These are phyloP conservation scores for Atrichornis clamosus DNA, from an alignment of 2,113 vertebrate species.

Conservation along the genomic window DNA sequence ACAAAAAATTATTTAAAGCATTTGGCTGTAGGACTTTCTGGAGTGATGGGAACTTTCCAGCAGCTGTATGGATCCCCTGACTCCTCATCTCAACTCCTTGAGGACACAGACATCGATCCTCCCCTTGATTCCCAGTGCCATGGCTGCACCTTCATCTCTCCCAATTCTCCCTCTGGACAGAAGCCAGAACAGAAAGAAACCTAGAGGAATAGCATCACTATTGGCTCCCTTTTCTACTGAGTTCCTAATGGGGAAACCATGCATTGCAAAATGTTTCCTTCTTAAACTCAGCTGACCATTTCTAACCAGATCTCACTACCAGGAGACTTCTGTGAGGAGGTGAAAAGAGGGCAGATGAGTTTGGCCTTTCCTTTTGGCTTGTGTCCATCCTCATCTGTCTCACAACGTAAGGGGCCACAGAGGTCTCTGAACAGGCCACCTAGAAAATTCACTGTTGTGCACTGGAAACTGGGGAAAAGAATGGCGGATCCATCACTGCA, in stretches of 20 bases:
- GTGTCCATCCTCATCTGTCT: background rate
- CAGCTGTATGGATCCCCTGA: background rate
- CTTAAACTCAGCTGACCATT: background rate
- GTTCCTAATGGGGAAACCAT: background rate
- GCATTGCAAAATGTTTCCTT: background rate
- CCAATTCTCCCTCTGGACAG: background rate
- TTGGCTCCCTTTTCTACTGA: background rate
- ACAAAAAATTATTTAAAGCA: background rate
- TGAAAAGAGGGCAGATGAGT: background rate
- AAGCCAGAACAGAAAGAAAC: background rate
- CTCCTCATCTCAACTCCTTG: background rate
- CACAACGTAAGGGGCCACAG: background rate
- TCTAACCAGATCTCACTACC: background rate
- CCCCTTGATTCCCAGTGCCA: background rate
- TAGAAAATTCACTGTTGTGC: background rate
- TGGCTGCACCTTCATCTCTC: background rate
- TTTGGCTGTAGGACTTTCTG: background rate
- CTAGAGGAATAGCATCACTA: background rate
- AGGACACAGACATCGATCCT: background rate
- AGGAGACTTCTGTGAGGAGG: background rate
- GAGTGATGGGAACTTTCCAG: background rate
- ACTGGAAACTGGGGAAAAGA: background rate
- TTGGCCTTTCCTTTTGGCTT: background rate
- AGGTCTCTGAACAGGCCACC: background rate
- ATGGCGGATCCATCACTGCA: background rate